Evolutionary conservation across 53 echinoderm and acorn worm species (phyloP).

Genomic region (Mesocentrotus franciscanus): DNA sequence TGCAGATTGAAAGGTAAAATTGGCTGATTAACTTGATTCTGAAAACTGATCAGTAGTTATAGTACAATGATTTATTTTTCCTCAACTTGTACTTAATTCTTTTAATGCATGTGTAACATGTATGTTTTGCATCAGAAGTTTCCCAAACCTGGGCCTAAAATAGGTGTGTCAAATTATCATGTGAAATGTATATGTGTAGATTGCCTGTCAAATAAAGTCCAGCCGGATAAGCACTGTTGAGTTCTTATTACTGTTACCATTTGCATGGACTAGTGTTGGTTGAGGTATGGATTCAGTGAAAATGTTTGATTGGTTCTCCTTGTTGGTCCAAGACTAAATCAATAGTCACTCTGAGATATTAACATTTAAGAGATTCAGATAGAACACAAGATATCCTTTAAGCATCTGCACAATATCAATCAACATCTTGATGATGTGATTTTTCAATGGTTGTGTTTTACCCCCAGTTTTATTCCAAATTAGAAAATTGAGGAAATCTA

Average conservation of each 20-base stretch:
- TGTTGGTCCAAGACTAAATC: background rate
- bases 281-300: background rate
- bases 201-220: conserved; percentile 34
- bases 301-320: background rate
- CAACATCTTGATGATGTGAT: no score
- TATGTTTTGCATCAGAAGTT: background rate
- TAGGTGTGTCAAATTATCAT: background rate
- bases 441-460: no score
- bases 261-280: background rate
- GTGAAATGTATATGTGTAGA: conserved; percentile 12
- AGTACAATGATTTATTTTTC: background rate
- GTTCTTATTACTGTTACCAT: background rate
- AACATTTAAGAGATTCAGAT: no score
- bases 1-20: background rate
- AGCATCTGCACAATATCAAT: no score
- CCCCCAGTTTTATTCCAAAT: no score
- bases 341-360: no score
- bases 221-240: background rate
- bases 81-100: background rate
- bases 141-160: background rate
- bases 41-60: background rate
- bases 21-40: background rate
- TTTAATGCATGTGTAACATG: background rate
- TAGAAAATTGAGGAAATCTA: no score
- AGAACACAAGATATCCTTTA: no score